phyloP scores from a whole-genome alignment of 1,140 invertebrate genomes.

The Drosophila lacertosa region DNA sequence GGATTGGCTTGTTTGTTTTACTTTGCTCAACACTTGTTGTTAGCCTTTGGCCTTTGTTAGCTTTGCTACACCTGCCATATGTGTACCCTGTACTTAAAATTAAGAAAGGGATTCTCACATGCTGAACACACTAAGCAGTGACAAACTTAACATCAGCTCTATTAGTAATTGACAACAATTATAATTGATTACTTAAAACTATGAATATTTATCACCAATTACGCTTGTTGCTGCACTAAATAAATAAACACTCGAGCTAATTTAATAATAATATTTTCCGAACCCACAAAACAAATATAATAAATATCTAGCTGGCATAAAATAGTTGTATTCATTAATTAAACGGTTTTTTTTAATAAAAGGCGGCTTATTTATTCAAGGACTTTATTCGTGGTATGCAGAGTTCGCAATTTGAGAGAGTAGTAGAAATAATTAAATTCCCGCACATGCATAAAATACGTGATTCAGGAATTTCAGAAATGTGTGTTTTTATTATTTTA shows the following conservation, averaged over 20 bases:
- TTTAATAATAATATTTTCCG: too few relatives aligned
- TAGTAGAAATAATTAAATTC: constrained; percentile 9
- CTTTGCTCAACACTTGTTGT: constrained; percentile 28
- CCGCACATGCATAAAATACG: neutral
- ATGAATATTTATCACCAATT: too few relatives aligned
- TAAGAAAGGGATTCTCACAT: neutral
- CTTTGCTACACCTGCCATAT: constrained; percentile 4
- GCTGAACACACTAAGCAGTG: too few relatives aligned
- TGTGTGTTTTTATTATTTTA: constrained; percentile 3
- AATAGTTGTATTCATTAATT: constrained; percentile 56
- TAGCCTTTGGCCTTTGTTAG: neutral
- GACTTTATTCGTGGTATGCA: constrained; percentile 48
- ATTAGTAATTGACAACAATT: too few relatives aligned
- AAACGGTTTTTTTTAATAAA: constrained; percentile 33
- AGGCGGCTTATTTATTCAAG: constrained; percentile 38
- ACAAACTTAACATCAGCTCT: too few relatives aligned
- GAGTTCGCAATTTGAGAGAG: neutral
- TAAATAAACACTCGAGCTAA: neutral
- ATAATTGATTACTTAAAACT: too few relatives aligned
- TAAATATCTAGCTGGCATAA: constrained; percentile 43
- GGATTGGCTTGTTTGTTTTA: constrained; percentile 29
- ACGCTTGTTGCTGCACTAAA: too few relatives aligned
- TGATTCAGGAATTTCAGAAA: constrained; percentile 10
- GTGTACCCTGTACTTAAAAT: neutral
- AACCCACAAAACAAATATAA: neutral